phyloP scores from a whole-genome alignment of 2,113 vertebrate species.

The Cathartes aura region DNA sequence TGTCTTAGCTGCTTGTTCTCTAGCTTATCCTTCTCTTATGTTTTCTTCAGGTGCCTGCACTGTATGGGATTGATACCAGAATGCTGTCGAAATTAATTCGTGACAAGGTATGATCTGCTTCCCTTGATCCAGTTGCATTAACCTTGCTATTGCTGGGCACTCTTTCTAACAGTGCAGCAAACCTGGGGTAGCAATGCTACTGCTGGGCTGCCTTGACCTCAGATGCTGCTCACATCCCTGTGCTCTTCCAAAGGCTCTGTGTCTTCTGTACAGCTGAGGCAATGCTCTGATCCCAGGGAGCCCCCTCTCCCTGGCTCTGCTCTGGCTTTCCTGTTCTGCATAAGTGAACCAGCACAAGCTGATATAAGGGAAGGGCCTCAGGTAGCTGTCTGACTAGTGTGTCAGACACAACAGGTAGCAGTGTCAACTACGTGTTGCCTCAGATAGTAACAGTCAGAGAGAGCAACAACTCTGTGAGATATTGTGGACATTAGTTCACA shows the following conservation, averaged over 20 bases:
- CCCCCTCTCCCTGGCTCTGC: background rate
- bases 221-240: background rate
- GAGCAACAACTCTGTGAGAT: background rate
- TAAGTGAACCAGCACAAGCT: background rate
- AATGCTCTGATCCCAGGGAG: background rate
- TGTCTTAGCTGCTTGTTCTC: background rate
- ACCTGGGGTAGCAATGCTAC: background rate
- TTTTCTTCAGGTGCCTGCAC: constrained; percentile 86
- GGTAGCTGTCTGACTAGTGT: background rate
- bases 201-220: background rate
- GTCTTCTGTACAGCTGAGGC: background rate
- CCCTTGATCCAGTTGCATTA: background rate
- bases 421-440: background rate
- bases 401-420: background rate
- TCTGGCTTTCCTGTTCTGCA: background rate
- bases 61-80: constrained; percentile 94
- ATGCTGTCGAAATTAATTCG: constrained; percentile 94
- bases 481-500: background rate
- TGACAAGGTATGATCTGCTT: constrained; percentile 83
- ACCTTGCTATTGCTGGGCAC: background rate
- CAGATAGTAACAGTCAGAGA: background rate
- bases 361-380: background rate
- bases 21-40: background rate
- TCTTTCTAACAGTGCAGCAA: background rate
- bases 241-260: background rate